Base-by-base conservation (phyloP, 1,140 invertebrate genomes). In the Drosophila dunni region DNA sequence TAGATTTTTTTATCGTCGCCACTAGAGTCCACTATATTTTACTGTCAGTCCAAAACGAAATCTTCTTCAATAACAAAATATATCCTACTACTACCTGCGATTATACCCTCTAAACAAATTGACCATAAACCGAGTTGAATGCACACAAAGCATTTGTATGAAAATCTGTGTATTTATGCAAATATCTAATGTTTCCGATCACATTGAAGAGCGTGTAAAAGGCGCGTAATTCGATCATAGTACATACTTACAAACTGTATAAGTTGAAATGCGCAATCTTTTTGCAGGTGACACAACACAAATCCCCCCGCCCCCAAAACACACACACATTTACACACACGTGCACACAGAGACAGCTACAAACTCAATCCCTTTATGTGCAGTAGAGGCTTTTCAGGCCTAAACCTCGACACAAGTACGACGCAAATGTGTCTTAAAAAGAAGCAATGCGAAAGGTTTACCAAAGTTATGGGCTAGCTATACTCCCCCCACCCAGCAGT, bases 391-490 rank as follows among this genome's bases (percentile, higher is more conserved):
- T 80, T 80, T 84, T 42, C 38, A 76, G 82, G 83, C 82, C 82
- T 86, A 79, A 84, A 58, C 44, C 44, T 56, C 46, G 24, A 34
- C 38, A 67, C 53, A 34, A 73, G 54, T 56, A 57, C 61, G 40
- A 60, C 63, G 51, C 58, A 82, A 88, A 77, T 74, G 76, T 64
- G 68, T 74, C 40, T 68, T 54, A 48, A 69, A 71, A 65, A 66
- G 57, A 64, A 76, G 79, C 68, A 83, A 77, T 79, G 79, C 84
- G 72, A 88, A 88, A 83, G 83, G 83, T 89, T 83, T 77, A 77
- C 84, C 76, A 88, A 78, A 89, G 83, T 83, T 83, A 83, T 88
- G 83, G 83, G 84, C 62, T 66, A 51, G 56, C 20, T 57, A 67
- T 51, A 29, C 24, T 50, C 36, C 36, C 34, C 3, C 15, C 8